A percentile compares a stretch with the other conserved stretches of the same genome.
Evolutionary conservation across 2,888 invertebrate genomes (phyloP).

Genomic region (Himalopsyche anomala): DNA sequence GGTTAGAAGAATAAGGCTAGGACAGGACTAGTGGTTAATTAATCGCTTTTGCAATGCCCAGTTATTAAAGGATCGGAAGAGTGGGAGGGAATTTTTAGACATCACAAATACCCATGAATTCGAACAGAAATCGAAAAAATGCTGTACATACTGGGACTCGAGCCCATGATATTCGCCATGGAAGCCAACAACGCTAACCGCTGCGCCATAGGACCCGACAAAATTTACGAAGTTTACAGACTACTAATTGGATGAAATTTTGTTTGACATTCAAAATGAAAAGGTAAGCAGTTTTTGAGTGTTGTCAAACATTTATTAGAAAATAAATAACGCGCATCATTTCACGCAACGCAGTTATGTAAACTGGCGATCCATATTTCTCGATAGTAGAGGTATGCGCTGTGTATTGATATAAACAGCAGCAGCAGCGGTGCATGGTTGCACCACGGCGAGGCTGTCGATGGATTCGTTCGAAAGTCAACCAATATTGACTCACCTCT

Average conservation of each 20-base stretch:
- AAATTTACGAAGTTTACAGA: too few relatives aligned
- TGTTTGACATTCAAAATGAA: background rate
- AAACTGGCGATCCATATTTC: slow-evolving; percentile 19
- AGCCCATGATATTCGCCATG: too few relatives aligned
- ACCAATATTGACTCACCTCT: slow-evolving; percentile 64
- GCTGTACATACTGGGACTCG: too few relatives aligned
- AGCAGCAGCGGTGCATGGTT: background rate
- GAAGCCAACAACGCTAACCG: too few relatives aligned
- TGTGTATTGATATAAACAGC: slow-evolving; percentile 21
- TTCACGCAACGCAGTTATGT: slow-evolving; percentile 27
- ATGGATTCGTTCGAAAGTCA: slow-evolving; percentile 42
- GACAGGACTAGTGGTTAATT: too few relatives aligned
- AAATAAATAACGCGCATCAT: background rate
- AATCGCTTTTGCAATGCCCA: too few relatives aligned
- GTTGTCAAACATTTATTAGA: background rate
- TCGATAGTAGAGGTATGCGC: background rate
- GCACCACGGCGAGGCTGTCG: slow-evolving; percentile 14
- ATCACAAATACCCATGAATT: too few relatives aligned
- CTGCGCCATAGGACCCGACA: too few relatives aligned
- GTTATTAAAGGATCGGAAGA: too few relatives aligned
- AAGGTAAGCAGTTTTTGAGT: background rate
- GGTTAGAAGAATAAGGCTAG: too few relatives aligned
- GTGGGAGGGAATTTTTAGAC: too few relatives aligned
- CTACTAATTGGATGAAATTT: background rate
- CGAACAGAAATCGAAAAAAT: too few relatives aligned